Percentiles rank a stretch among this genome's conserved stretches.
Conservation (phyloP, 2,797 vertebrate genomes). For the Pelodytes ibericus region DNA sequence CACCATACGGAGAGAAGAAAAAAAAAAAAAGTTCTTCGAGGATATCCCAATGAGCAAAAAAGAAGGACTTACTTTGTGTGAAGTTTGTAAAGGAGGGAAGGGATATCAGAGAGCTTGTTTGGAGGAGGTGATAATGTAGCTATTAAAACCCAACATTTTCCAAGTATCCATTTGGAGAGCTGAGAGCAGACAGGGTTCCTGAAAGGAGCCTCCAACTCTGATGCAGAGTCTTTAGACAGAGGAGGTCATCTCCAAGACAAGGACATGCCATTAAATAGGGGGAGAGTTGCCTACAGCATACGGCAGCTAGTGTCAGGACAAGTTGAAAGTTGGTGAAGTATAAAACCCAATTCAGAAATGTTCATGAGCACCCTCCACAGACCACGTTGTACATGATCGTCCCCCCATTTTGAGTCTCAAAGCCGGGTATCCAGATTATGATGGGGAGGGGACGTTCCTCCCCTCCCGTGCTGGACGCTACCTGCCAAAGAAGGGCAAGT, state of each 20-base stretch:
- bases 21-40: neutral
- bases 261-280: conserved; percentile 4
- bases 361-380: conserved; percentile 32
- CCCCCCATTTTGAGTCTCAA: conserved; percentile 58
- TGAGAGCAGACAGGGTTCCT: neutral
- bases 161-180: neutral
- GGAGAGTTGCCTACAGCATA: neutral
- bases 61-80: neutral
- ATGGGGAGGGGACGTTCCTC: conserved; percentile 56
- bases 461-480: conserved; percentile 70
- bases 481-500: conserved; percentile 94
- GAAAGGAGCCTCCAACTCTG: conserved; percentile 35
- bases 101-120: neutral
- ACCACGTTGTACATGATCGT: conserved; percentile 34
- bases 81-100: neutral
- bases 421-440: conserved; percentile 60
- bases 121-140: neutral
- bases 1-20: too few relatives aligned
- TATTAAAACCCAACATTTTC: neutral
- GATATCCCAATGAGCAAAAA: neutral
- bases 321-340: neutral
- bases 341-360: conserved; percentile 16
- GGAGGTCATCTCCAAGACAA: conserved; percentile 11
- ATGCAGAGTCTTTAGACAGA: conserved; percentile 39
- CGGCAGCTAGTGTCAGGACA: conserved; percentile 2